A percentile compares a stretch with the other conserved stretches of the same genome.
Evolutionary conservation across 1,140 invertebrate genomes (phyloP).

Genomic region (Homalodisca vitripennis): DNA sequence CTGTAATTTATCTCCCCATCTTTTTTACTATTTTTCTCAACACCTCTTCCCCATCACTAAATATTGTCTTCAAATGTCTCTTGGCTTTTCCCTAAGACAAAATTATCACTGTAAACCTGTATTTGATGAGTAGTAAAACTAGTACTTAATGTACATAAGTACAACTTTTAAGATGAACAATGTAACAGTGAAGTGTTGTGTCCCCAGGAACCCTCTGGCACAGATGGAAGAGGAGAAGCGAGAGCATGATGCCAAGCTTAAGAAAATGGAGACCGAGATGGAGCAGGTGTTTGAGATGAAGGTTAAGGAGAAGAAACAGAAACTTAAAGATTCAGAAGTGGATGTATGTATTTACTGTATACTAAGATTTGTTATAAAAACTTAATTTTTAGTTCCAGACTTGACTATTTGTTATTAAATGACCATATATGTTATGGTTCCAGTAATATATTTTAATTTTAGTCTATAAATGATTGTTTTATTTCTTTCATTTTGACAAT

Average conservation of each 20-base stretch:
- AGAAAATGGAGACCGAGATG: slow-evolving; percentile 95
- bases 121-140: too few species aligned
- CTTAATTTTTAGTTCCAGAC: background rate
- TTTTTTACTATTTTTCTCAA: too few species aligned
- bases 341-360: slow-evolving; percentile 60
- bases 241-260: slow-evolving; percentile 94
- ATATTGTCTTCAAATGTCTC: too few species aligned
- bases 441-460: background rate
- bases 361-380: slow-evolving; percentile 21
- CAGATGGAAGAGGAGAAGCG: slow-evolving; percentile 98
- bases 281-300: slow-evolving; percentile 88
- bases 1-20: too few species aligned
- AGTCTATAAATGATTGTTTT: too few species aligned
- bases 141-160: too few species aligned
- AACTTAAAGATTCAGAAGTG: slow-evolving; percentile 87
- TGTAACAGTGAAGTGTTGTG: too few species aligned
- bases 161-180: too few species aligned
- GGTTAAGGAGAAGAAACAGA: slow-evolving; percentile 90
- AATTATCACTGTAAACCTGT: too few species aligned
- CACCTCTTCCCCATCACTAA: too few species aligned
- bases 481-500: too few species aligned
- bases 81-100: too few species aligned
- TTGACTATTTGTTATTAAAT: background rate
- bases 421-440: background rate
- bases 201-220: slow-evolving; percentile 87